These are phyloP conservation scores for Porites lobata DNA, from an alignment of 92 coral and sea anemone genomes.

Conservation along the genomic window DNA sequence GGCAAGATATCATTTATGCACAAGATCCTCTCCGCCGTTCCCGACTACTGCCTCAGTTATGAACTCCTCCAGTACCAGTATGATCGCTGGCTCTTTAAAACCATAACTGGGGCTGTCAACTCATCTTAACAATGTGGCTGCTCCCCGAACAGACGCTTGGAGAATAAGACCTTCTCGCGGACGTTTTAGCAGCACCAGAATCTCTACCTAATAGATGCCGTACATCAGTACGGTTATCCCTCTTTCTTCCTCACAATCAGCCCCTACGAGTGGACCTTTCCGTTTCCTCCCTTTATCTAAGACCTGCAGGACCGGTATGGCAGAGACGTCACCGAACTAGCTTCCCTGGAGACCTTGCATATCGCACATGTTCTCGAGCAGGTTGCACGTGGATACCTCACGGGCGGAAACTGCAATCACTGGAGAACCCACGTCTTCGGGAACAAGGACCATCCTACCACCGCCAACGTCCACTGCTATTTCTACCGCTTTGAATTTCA, in stretches of 20 bases:
- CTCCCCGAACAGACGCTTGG: slow-evolving; percentile 53
- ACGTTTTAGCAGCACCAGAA: slow-evolving; percentile 72
- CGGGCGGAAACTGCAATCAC: slow-evolving; percentile 45
- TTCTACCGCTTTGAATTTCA: slow-evolving; percentile 41
- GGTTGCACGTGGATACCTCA: slow-evolving; percentile 45
- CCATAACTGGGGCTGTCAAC: slow-evolving; percentile 57
- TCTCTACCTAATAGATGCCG: slow-evolving; percentile 60
- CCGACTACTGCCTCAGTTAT: slow-evolving; percentile 21
- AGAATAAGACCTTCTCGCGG: slow-evolving; percentile 48
- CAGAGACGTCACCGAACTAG: slow-evolving; percentile 41
- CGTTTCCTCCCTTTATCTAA: slow-evolving; percentile 51
- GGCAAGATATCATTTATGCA: not conserved
- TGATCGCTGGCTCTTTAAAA: slow-evolving; percentile 59
- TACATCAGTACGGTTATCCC: slow-evolving; percentile 62
- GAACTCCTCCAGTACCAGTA: slow-evolving; percentile 67
- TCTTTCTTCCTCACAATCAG: slow-evolving; percentile 51
- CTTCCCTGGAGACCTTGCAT: slow-evolving; percentile 45
- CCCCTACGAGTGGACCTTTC: slow-evolving; percentile 78
- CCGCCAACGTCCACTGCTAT: not conserved
- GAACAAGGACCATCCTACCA: not conserved
- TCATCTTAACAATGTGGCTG: slow-evolving; percentile 7
- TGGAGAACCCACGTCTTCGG: slow-evolving; percentile 57
- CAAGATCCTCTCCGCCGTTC: not conserved
- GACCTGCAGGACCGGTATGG: not conserved
- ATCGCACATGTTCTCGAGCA: slow-evolving; percentile 68